phyloP scores from a whole-genome alignment of 2,888 invertebrate genomes.

The Thecocarcelia acutangulata region DNA sequence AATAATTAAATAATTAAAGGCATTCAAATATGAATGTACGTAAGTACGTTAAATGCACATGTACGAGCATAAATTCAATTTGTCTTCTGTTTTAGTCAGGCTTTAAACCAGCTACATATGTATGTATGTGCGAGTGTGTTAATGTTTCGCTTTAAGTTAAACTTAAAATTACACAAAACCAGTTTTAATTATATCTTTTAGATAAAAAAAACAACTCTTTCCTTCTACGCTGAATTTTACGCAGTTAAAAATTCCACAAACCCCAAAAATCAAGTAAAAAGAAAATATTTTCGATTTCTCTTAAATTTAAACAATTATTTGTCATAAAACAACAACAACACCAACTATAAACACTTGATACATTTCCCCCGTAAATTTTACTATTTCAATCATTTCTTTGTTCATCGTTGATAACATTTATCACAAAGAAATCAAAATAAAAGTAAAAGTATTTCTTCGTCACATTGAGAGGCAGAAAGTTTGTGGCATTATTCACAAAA shows the following conservation, averaged over 20 bases:
- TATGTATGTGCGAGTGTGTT: too few relatives aligned
- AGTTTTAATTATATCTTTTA: neutral
- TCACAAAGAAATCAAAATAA: constrained; percentile 23
- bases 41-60: too few relatives aligned
- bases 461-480: constrained; percentile 4
- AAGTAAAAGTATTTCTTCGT: constrained; percentile 51
- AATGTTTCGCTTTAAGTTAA: too few relatives aligned
- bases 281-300: constrained; percentile 45
- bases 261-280: neutral
- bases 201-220: neutral
- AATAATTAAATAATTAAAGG: constrained; percentile 23
- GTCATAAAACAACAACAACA: neutral
- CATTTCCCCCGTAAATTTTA: constrained; percentile 45
- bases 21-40: constrained; percentile 7
- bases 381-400: constrained; percentile 37
- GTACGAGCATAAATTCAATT: too few relatives aligned
- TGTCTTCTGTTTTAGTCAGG: too few relatives aligned
- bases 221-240: too few relatives aligned
- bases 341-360: constrained; percentile 8
- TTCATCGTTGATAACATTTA: constrained; percentile 32
- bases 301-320: constrained; percentile 17
- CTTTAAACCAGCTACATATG: too few relatives aligned
- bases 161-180: too few relatives aligned
- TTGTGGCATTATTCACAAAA: constrained; percentile 25
- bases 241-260: too few relatives aligned